Base-by-base conservation (phyloP, 2,888 invertebrate genomes). In the Apoderus coryli region DNA sequence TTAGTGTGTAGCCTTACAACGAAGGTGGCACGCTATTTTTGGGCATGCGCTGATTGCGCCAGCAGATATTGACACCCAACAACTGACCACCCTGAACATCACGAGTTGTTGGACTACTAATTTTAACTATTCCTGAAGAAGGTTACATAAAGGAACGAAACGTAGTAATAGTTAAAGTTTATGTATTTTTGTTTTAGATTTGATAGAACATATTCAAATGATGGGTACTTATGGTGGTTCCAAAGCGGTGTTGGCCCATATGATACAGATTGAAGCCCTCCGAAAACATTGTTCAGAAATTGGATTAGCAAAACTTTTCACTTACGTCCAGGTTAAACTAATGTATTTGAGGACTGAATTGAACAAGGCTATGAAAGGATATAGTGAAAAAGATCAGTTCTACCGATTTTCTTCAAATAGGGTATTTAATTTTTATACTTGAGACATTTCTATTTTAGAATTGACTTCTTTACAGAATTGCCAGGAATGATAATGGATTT, bases 401-500 rank as follows among this genome's bases (percentile, higher is more conserved):
- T 27, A 61, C 3, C 62, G 60, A 43, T 68, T 64, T 54, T 74
- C 77, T 0, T 71, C 75, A 0, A 60, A 71, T 10, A 79, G 80
- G 60, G 50, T 37, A 27, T 10, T 31, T 15, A 5, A 10, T 4
- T 14, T 16, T 14, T n/a, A 29, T 5, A 14, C 13, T 25, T 22
- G 12, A n/a, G 3, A 4, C 11, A 14, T n/a, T 10, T 14, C 15
- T 3, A 5, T 26, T 88, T 1, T 41, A n/a, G n/a, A n/a, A n/a
- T n/a, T n/a, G n/a, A n/a, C n/a, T n/a, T n/a, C n/a, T n/a, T n/a
- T n/a, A n/a, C n/a, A n/a, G n/a, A n/a, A n/a, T n/a, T n/a, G n/a
- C n/a, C n/a, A n/a, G n/a, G n/a, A n/a, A n/a, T n/a, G n/a, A n/a
- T n/a, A n/a, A n/a, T n/a, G n/a, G n/a, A n/a, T n/a, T n/a, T n/a